Evolutionary conservation across 2,888 invertebrate genomes (phyloP).

Genomic region (Abscondita cerata): DNA sequence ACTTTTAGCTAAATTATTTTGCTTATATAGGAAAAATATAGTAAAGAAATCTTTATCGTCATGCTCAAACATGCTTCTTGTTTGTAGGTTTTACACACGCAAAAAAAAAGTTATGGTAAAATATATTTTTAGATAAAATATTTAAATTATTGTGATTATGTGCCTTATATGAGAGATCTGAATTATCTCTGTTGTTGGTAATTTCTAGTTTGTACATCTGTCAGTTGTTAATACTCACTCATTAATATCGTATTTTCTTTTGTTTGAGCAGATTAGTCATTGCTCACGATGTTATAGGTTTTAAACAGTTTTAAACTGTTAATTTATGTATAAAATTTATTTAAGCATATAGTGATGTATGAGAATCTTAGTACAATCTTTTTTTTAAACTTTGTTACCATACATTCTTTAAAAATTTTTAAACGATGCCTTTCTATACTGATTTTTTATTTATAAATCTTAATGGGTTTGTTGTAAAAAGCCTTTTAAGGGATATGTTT

Average conservation of each 20-base stretch:
- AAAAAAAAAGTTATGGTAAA: conserved; percentile 6
- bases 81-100: conserved; percentile 3
- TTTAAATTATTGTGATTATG: conserved; percentile 51
- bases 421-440: conserved; percentile 32
- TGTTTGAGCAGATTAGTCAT: conserved; percentile 31
- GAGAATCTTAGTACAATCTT: conserved; percentile 53
- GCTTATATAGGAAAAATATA: background rate
- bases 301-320: conserved; percentile 43
- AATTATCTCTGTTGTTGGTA: conserved; percentile 36
- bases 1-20: conserved; percentile 41
- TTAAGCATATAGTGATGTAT: conserved; percentile 42
- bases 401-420: conserved; percentile 44
- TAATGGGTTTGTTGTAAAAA: conserved; percentile 23
- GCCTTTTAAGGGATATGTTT: conserved; percentile 22
- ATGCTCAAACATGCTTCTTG: conserved; percentile 11
- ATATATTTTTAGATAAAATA: conserved; percentile 37
- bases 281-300: conserved; percentile 27
- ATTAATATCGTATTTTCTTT: conserved; percentile 36
- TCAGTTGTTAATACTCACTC: conserved; percentile 46
- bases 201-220: conserved; percentile 27
- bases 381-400: conserved; percentile 55
- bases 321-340: conserved; percentile 41
- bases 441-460: conserved; percentile 36
- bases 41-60: conserved; percentile 3
- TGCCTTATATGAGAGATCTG: conserved; percentile 55